Conservation (phyloP, 2,797 vertebrate genomes). For the Sardinella longiceps region DNA sequence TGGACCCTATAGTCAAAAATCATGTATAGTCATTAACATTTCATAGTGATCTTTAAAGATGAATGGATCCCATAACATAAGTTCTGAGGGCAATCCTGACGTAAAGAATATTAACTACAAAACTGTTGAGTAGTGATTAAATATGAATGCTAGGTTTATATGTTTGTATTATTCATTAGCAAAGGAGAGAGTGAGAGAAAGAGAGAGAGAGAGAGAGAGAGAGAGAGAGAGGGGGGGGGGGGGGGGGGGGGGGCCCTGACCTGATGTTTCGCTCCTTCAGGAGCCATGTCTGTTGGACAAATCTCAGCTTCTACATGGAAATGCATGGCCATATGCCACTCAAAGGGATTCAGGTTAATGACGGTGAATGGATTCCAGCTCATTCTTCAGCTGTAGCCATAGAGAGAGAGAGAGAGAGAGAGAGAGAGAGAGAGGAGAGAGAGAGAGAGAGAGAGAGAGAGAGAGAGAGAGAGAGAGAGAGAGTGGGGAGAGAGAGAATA, state of each 20-base stretch:
- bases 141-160: constrained; percentile 18
- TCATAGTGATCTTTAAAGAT: constrained; percentile 6
- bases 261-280: constrained; percentile 2
- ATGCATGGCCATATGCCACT: background rate
- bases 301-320: background rate
- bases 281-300: background rate
- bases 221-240: background rate
- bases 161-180: background rate
- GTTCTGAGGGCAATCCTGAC: constrained; percentile 16
- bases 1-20: background rate
- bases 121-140: background rate
- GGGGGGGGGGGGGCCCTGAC: background rate
- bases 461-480: background rate
- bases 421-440: background rate
- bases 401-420: too few relatives aligned
- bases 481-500: background rate
- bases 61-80: background rate
- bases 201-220: constrained; percentile 10
- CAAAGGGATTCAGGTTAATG: background rate
- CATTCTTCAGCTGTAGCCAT: background rate
- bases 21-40: constrained; percentile 22
- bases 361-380: background rate
- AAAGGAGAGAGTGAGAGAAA: background rate
- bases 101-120: constrained; percentile 24
- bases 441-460: background rate